Percentiles rank a stretch among this genome's conserved stretches.
phyloP scores from a whole-genome alignment of 2,113 vertebrate species.

The Crotalus horridus region DNA sequence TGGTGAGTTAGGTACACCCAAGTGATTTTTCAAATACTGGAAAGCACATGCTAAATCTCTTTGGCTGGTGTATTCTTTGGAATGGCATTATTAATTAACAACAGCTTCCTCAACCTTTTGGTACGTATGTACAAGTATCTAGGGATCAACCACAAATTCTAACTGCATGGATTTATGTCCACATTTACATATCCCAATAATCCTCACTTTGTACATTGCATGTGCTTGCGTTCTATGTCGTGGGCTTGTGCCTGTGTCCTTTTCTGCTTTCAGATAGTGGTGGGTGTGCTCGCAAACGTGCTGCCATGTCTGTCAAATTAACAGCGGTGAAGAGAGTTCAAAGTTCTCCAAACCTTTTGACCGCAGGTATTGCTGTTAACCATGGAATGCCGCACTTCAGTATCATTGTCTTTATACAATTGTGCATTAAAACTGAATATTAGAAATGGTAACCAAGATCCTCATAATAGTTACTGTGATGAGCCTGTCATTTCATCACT shows the following conservation, averaged over 20 bases:
- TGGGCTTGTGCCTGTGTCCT: slow-evolving; percentile 74
- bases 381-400: slow-evolving; percentile 18
- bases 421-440: background rate
- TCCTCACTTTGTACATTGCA: slow-evolving; percentile 57
- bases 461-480: slow-evolving; percentile 27
- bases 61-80: slow-evolving; percentile 31
- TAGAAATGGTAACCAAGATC: background rate
- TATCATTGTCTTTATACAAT: slow-evolving; percentile 32
- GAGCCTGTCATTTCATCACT: rapidly evolving
- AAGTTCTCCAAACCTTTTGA: slow-evolving; percentile 92
- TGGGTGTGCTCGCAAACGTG: slow-evolving; percentile 87
- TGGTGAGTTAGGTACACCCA: slow-evolving; percentile 37
- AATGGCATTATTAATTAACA: slow-evolving; percentile 39
- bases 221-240: slow-evolving; percentile 75
- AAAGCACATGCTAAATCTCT: slow-evolving; percentile 20
- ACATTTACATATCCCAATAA: slow-evolving; percentile 29
- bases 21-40: slow-evolving; percentile 40
- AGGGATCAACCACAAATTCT: slow-evolving; percentile 39
- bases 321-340: slow-evolving; percentile 98
- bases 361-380: slow-evolving; percentile 85
- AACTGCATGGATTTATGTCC: slow-evolving; percentile 39
- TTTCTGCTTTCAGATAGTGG: slow-evolving; percentile 96
- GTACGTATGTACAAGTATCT: slow-evolving; percentile 34
- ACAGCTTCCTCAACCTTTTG: slow-evolving; percentile 26
- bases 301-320: slow-evolving; percentile 89